phyloP scores from a whole-genome alignment of 2,797 vertebrate genomes.

The Girardinus metallicus region DNA sequence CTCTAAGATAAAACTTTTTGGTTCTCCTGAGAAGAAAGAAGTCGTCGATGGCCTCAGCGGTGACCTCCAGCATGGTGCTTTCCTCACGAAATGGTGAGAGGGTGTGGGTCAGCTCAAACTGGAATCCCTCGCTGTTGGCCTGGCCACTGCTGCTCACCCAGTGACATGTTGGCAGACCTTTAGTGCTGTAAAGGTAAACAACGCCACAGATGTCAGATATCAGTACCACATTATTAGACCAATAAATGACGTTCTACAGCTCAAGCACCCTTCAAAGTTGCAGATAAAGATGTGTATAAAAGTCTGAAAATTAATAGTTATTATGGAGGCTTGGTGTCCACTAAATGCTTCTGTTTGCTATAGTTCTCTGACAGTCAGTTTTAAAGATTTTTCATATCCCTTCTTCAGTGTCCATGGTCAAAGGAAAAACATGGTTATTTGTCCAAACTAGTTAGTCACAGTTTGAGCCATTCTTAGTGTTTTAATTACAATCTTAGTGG shows the following conservation, averaged over 20 bases:
- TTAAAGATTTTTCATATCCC: not conserved
- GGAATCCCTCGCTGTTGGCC: constrained; percentile 22
- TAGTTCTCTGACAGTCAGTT: not conserved
- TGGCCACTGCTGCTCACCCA: constrained; percentile 49
- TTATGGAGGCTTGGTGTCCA: not conserved
- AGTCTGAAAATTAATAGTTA: not conserved
- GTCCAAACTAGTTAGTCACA: not conserved
- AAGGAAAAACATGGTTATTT: not conserved
- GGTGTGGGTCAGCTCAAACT: constrained; percentile 69
- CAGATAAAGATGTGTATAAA: not conserved
- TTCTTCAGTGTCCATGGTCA: not conserved
- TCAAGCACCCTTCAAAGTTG: not conserved
- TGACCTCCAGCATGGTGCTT: constrained; percentile 63
- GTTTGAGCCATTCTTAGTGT: not conserved
- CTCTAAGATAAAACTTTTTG: constrained; percentile 75
- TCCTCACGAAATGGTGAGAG: constrained; percentile 77
- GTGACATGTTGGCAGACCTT: constrained; percentile 36
- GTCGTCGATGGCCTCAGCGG: constrained; percentile 68
- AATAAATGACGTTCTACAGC: not conserved
- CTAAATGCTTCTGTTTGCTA: not conserved
- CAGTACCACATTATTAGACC: not conserved
- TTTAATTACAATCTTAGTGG: not conserved
- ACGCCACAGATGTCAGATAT: not conserved
- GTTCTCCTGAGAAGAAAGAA: constrained; percentile 38
- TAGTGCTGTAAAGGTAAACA: constrained; percentile 41